Base-by-base conservation (phyloP, 1,140 invertebrate genomes). In the Heliothis virescens region DNA sequence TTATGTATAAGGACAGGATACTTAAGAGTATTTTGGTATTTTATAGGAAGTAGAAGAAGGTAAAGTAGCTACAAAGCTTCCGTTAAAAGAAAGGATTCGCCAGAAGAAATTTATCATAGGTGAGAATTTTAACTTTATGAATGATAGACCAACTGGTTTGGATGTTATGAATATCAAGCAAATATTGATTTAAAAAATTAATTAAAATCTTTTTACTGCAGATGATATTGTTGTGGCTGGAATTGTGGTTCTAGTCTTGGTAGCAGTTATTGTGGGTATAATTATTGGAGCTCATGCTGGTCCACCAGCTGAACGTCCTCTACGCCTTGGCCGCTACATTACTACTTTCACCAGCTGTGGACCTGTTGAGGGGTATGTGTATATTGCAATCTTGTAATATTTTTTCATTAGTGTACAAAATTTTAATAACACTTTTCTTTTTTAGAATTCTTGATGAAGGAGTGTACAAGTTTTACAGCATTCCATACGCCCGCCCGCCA, bases 401-500 rank as follows among this genome's bases (percentile, higher is more conserved):
- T 34, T 41, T 47, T 21, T 57, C 9, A 18, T 16, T 16, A 18
- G 16, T 2, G 13, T 57, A 5, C 11, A 7, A 15, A 47, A 18
- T 18, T 13, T 52, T 16, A 29, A 15, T 48, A 26, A n/a, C 16
- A 26, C 7, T 21, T 10, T 65, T 69, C 13, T 78, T 12, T 95
- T 95, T 21, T 91, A 97, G 96, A 16, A 89, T 97, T 11, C 92
- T 97, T 29, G 96, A 98, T 87, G 96, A 98, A 79, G 96, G 96
- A 13, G 97, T 96, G 1, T 97, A 97, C 83, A 97, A 97, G 2
- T 98, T 98, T 91, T 96, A 96, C 18, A 98, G 98, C 16, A 97
- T 99, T 65, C 98, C 98, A 0, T 99, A 98, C 90, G 98, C 98
- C 3, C 86, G 96, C n/a, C 97, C 98, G 12, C 98, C 98, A 0